These are phyloP conservation scores for Halcyon senegalensis DNA, from an alignment of 2,113 vertebrate genomes.

Conservation along the genomic window DNA sequence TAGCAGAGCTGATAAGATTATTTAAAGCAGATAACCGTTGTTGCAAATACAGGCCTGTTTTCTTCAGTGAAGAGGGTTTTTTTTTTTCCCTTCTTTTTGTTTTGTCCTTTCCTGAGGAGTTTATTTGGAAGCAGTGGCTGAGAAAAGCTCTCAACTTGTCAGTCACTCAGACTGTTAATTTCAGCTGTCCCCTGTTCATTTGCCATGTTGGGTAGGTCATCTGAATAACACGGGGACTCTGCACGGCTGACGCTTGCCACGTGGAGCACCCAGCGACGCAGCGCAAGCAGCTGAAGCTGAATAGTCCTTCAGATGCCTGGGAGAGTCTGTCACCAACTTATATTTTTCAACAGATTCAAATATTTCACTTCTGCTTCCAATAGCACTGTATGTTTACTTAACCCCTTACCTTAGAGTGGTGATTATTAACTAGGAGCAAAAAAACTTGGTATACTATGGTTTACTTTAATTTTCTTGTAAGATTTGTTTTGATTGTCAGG, in stretches of 20 bases:
- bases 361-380: not conserved
- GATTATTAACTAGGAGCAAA: not conserved
- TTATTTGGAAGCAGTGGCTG: not conserved
- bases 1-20: not conserved
- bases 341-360: not conserved
- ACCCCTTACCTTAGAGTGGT: not conserved
- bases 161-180: not conserved
- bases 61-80: not conserved
- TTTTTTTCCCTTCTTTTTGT: too few relatives aligned
- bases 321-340: not conserved
- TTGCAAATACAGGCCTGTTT: not conserved
- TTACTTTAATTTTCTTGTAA: not conserved
- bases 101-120: not conserved
- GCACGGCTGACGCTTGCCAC: not conserved
- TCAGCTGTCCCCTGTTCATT: not conserved
- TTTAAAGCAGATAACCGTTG: not conserved
- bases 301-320: not conserved
- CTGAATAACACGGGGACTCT: not conserved
- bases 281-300: not conserved
- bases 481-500: not conserved
- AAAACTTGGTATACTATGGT: accelerated
- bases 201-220: not conserved
- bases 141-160: not conserved
- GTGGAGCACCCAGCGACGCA: not conserved
- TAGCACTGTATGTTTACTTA: not conserved